Base-by-base conservation (phyloP, 2,888 invertebrate species). In the Vesta saturnalis region DNA sequence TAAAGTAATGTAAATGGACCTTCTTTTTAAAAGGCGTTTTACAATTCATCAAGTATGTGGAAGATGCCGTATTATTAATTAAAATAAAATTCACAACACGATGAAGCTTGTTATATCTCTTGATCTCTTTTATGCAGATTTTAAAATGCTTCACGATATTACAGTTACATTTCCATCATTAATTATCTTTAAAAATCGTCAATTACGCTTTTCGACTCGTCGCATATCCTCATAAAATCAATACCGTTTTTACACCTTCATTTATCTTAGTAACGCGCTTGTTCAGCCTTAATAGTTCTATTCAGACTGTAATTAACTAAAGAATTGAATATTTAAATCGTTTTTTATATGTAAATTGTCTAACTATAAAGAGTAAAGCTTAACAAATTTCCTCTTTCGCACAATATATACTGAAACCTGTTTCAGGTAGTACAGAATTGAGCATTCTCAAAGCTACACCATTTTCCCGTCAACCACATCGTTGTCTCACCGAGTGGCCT, bases 401-500 rank as follows among this genome's bases (percentile, higher is more conserved):
- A 46, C 60, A 55, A 52, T 57, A 55, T n/a, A n/a, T 57, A 60
- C 49, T 14, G 64, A 58, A 64, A 65, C 60, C 64, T 61, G 59
- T 55, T 66, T 60, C 71, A 72, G 74, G 70, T 70, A 74, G 67
- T 64, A 60, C 64, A 70, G 69, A 72, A 68, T 72, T 67, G 67
- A 70, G 70, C 70, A 74, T 73, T 67, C 66, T 69, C 67, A 70
- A 66, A 70, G 69, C 62, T 63, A 43, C 47, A 55, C 67, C 65
- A 68, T 69, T 70, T 70, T 67, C 61, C 69, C 67, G 67, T 70
- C 71, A 70, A 69, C 73, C 68, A 68, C 64, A 63, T 72, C 69
- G 65, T 64, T 62, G 69, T 60, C 68, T 74, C 69, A 61, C 71
- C 69, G 67, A 72, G 71, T 73, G 72, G 69, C 72, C 72, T 67